phyloP scores from a whole-genome alignment of 2,888 invertebrate genomes.

The Trypoxylon attenuatum region DNA sequence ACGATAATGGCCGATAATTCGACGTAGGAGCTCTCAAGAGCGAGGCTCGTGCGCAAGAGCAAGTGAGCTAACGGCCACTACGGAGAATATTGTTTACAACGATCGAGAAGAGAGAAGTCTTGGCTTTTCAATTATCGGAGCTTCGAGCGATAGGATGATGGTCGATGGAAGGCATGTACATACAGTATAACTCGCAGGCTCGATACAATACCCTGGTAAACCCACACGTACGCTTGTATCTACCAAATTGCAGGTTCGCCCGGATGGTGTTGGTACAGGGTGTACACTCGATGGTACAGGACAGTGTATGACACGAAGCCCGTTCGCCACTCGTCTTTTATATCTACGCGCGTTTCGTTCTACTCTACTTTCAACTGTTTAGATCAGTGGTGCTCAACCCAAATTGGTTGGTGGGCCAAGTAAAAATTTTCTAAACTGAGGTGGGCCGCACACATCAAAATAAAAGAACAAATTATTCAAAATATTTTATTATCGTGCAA shows the following conservation, averaged over 20 bases:
- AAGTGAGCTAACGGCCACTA: too few species aligned
- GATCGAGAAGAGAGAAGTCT: constrained; percentile 43
- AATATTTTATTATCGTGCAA: too few species aligned
- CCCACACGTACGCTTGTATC: constrained; percentile 56
- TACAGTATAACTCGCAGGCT: constrained; percentile 1
- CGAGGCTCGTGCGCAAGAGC: constrained; percentile 47
- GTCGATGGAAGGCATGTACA: constrained; percentile 46
- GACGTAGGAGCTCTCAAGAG: constrained; percentile 51
- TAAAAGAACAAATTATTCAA: too few species aligned
- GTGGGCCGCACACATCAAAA: too few species aligned
- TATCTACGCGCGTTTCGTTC: not conserved
- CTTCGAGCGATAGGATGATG: constrained; percentile 58
- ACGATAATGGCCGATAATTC: constrained; percentile 70
- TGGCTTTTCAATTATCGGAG: constrained; percentile 63
- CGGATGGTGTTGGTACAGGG: constrained; percentile 10
- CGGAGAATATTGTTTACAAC: constrained; percentile 49
- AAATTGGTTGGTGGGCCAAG: too few species aligned
- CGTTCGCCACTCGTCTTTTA: not conserved
- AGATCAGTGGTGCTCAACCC: too few species aligned
- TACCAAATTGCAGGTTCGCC: constrained; percentile 52
- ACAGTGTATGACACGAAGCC: not conserved
- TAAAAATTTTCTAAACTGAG: too few species aligned
- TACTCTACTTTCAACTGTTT: not conserved
- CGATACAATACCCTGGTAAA: constrained; percentile 47
- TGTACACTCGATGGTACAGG: not conserved